Percentiles rank a stretch among this genome's conserved stretches.
Conservation (phyloP, 2,797 vertebrate genomes). For the Ibycter americanus region DNA sequence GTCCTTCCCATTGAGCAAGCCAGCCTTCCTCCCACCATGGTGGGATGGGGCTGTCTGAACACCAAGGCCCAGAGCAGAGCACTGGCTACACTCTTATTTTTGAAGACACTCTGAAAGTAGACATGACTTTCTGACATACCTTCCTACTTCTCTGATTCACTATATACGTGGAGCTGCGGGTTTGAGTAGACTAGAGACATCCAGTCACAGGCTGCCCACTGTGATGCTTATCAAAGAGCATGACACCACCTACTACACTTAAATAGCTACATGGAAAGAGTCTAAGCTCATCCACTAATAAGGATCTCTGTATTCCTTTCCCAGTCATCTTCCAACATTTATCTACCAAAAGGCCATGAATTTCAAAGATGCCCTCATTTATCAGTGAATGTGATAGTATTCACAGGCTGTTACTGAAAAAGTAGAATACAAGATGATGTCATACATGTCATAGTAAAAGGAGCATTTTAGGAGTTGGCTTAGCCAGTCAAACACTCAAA, state of each 20-base stretch:
- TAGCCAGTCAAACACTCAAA: background rate
- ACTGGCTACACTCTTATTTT: accelerated
- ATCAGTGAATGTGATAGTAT: background rate
- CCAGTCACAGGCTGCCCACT: background rate
- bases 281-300: background rate
- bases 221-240: background rate
- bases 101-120: background rate
- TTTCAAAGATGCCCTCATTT: background rate
- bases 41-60: background rate
- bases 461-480: background rate
- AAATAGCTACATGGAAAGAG: background rate
- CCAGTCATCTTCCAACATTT: background rate
- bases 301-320: background rate
- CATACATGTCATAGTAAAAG: background rate
- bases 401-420: background rate
- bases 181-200: background rate
- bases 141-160: background rate
- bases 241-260: background rate
- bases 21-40: background rate
- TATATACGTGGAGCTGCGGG: background rate
- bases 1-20: background rate
- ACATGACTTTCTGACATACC: background rate
- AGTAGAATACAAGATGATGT: background rate
- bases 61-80: background rate
- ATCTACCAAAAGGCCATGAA: background rate